Base-by-base conservation (phyloP, 64 coral and sea anemone species). In the Montipora foliosa region DNA sequence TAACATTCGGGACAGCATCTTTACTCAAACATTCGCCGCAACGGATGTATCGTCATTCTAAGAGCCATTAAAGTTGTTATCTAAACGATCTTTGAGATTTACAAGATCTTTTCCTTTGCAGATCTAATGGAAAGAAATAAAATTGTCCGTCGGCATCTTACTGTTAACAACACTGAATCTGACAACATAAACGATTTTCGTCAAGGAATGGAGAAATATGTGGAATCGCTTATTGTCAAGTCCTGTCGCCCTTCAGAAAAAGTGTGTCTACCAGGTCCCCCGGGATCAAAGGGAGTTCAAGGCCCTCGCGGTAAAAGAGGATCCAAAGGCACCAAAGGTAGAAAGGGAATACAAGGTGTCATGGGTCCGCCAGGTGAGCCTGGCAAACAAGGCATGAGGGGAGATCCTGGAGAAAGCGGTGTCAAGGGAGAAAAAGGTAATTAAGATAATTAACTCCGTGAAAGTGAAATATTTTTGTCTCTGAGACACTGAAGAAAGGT, bases 361-460 rank as follows among this genome's bases (percentile, higher is more conserved):
- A 52, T 81, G 66, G 92, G 92, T 49, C 92, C 84, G 6, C 83
- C 66, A 55, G 92, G 92, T 37, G 67, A 79, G 25, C 29, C 87
- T 5, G 92, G 92, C 0, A 88, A 81, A 72, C 84, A 74, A 80
- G 92, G 92, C 4, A 69, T 81, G 17, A 87, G 24, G 75, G 92
- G 92, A 93, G 48, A 77, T 17, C 76, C 60, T 75, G 92, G 92
- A 47, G 49, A 53, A 52, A 15, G 69, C 5, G 91, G 91, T 55
- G 4, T 69, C 0, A 87, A 93, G 59, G 92, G 92, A 55, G 64
- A 93, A 17, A 62, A 6, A 78, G 76, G 76, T 49, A 78, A 51
- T 11, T 48, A 78, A 49, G 19, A 24, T 7, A 76, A 10, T 11
- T 44, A 24, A 4, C 5, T 44, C 1, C 12, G n/a, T n/a, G n/a